Conservation (phyloP, 2,113 vertebrate genomes). For the Myrmophylax atrothorax region DNA sequence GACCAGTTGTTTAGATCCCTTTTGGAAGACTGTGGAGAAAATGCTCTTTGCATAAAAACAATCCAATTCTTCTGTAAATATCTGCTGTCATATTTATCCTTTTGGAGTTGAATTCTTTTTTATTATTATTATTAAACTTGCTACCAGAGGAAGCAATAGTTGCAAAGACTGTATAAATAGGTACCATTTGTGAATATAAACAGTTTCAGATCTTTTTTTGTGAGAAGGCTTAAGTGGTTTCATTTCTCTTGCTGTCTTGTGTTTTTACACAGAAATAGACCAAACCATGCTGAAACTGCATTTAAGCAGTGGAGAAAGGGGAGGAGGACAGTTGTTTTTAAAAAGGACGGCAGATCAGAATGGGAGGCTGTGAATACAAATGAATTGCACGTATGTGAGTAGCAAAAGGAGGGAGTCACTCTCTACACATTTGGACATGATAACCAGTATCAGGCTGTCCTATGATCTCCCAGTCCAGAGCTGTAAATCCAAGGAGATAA, state of each 20-base stretch:
- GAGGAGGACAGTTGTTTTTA: neutral
- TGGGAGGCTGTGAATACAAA: neutral
- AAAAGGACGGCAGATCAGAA: neutral
- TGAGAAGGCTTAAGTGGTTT: constrained; percentile 26
- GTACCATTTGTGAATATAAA: constrained; percentile 59
- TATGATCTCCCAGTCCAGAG: neutral
- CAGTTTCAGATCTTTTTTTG: constrained; percentile 27
- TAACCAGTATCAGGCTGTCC: neutral
- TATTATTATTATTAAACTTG: constrained; percentile 32
- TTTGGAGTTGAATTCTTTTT: constrained; percentile 38
- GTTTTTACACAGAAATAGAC: constrained; percentile 21
- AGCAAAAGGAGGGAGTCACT: neutral
- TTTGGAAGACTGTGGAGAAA: constrained; percentile 50
- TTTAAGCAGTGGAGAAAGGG: neutral
- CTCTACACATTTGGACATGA: neutral
- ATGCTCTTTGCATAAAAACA: constrained; percentile 37
- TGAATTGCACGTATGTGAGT: neutral
- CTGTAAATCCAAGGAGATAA: neutral
- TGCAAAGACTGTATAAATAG: constrained; percentile 54
- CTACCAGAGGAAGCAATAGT: constrained; percentile 56
- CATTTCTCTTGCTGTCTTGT: constrained; percentile 11
- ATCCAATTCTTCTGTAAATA: constrained; percentile 62
- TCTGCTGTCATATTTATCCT: constrained; percentile 57
- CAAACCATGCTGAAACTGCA: constrained; percentile 17
- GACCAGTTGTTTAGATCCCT: constrained; percentile 40